Base-by-base conservation (phyloP, 1,140 invertebrate genomes). In the Neuroterus valhalla region DNA sequence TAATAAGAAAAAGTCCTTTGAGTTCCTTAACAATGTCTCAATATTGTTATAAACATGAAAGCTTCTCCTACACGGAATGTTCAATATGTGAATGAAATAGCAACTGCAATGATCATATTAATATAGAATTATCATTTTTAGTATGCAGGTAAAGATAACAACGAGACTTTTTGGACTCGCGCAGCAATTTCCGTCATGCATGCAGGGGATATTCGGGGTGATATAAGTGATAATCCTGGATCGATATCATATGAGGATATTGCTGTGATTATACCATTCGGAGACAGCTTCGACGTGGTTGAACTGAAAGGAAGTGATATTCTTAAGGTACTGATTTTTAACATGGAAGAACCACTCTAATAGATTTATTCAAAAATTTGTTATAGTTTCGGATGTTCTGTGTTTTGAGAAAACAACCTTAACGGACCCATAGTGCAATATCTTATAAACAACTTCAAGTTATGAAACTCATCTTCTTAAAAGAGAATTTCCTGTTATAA, bases 151-250 rank as follows among this genome's bases (percentile, higher is more conserved):
- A 71, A 81, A 10, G 88, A 68, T 3, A 77, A 84, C 10, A 86
- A 87, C 21, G 66, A 82, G 3, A 81, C 83, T 12, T 68, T 76
- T 4, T 96, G 95, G 95, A 92, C 93, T 17, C 90, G 93, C 66
- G 94, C 93, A 0, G 91, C 94, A 3, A 92, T 96, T 31, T 93
- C 93, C 3, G 80, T 96, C 5, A 90, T 92, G 11, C 96, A 96
- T 85, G 88, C 93, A 0, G 96, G 96, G 5, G 94, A 93, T 12
- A 90, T 96, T 21, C 89, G 96, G 15, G 46, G 91, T 84, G 85
- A 92, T 81, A 83, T 95, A 91, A 76, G 91, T 89, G n/a, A 62
- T 31, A 14, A 31, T 31, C 85, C 89, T 91, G 92, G 85, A 86
- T 84, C 82, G 3, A 91, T 96, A 8, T 94, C 93, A 11, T 93